Conservation (phyloP, 2,797 vertebrate species). For the Oryzias dopingdopingensis region DNA sequence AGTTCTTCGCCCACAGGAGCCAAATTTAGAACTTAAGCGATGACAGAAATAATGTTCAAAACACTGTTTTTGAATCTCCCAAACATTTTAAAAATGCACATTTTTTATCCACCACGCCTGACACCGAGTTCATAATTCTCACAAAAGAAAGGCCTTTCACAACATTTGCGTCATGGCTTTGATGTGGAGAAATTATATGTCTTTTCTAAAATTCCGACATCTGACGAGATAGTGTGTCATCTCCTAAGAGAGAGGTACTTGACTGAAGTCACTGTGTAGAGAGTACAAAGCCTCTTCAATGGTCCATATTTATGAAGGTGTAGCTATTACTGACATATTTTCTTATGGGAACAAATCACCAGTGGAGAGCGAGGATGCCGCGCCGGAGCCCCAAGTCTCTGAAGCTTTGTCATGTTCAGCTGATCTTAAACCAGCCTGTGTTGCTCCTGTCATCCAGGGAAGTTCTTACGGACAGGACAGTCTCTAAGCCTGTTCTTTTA, state of each 20-base stretch:
- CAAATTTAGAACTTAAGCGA: slow-evolving; percentile 59
- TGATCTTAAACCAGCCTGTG: slow-evolving; percentile 55
- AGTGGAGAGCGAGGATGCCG: slow-evolving; percentile 47
- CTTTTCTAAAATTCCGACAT: slow-evolving; percentile 58
- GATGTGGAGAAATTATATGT: slow-evolving; percentile 66
- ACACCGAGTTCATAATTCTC: slow-evolving; percentile 66
- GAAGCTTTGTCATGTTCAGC: slow-evolving; percentile 56
- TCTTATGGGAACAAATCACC: slow-evolving; percentile 79
- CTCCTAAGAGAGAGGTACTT: slow-evolving; percentile 71
- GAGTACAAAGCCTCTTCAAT: slow-evolving; percentile 69
- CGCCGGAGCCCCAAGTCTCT: slow-evolving; percentile 34
- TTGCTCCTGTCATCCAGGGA: slow-evolving; percentile 32
- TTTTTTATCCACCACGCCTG: slow-evolving; percentile 54
- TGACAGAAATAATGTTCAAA: slow-evolving; percentile 65
- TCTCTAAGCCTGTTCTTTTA: slow-evolving; percentile 4
- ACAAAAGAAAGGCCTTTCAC: slow-evolving; percentile 73
- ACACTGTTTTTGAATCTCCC: slow-evolving; percentile 53
- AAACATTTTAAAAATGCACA: slow-evolving; percentile 60
- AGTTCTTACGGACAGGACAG: slow-evolving; percentile 37
- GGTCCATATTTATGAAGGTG: slow-evolving; percentile 78
- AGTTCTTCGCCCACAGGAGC: slow-evolving; percentile 57
- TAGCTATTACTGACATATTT: slow-evolving; percentile 79
- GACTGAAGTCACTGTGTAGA: slow-evolving; percentile 73
- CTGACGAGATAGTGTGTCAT: slow-evolving; percentile 68
- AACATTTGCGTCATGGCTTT: slow-evolving; percentile 77